Percentiles rank a stretch among this genome's conserved stretches.
Conservation (phyloP, 2,113 vertebrate species). For the cat (Felis catus) region F.catus_Fca126_mat1.0 CM031416.1:126248501-126249000, state of each 20-base stretch:
- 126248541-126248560: constrained; percentile 54
- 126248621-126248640: neutral
- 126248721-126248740: neutral
- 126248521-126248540: neutral
- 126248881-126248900: neutral
- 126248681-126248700: neutral
- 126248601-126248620: constrained; percentile 36
- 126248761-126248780: constrained; percentile 15
- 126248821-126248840: neutral
- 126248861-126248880: neutral
- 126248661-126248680: neutral
- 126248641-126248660: neutral
- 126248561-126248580: constrained; percentile 46
- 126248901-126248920: neutral
- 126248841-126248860: neutral
- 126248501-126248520: neutral
- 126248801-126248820: neutral
- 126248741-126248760: neutral
- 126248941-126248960: neutral
- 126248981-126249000: neutral
- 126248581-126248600: constrained; percentile 53
- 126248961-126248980: neutral
- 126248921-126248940: neutral
- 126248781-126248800: neutral
- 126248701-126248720: constrained; percentile 34